These are phyloP conservation scores for Agrilus mali DNA, from an alignment of 2,888 invertebrate genomes.

Conservation along the genomic window DNA sequence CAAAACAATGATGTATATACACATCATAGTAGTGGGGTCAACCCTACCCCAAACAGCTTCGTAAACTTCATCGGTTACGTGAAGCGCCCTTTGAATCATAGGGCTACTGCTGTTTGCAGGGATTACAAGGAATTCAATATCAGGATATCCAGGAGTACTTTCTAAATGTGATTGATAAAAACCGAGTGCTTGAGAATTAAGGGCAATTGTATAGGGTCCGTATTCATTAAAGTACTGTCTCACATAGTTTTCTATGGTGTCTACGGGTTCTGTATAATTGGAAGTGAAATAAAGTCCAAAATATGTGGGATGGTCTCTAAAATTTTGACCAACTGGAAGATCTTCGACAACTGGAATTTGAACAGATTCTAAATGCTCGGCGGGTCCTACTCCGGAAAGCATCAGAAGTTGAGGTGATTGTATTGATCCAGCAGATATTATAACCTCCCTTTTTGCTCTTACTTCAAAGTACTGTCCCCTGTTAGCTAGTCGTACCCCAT, in stretches of 20 bases:
- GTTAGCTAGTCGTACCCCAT: constrained; percentile 42
- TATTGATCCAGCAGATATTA: constrained; percentile 64
- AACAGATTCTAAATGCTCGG: constrained; percentile 12
- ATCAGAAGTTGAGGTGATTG: constrained; percentile 33
- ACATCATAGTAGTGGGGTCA: constrained; percentile 11
- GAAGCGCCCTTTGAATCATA: constrained; percentile 4
- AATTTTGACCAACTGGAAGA: constrained; percentile 17
- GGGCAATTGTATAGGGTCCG: constrained; percentile 14
- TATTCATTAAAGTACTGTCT: constrained; percentile 13
- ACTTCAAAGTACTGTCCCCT: constrained; percentile 34
- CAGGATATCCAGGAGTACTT: constrained; percentile 6
- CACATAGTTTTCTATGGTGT: constrained; percentile 7
- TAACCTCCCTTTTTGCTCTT: constrained; percentile 51
- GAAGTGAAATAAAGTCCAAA: constrained; percentile 12
- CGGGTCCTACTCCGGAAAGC: constrained; percentile 23
- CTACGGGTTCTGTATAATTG: constrained; percentile 7
- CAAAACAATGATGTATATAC: constrained; percentile 14
- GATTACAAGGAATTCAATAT: constrained; percentile 11
- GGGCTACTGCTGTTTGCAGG: constrained; percentile 6
- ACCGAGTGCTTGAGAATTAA: constrained; percentile 8
- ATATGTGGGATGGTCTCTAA: constrained; percentile 20
- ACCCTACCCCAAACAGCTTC: constrained; percentile 3
- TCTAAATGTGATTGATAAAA: constrained; percentile 5
- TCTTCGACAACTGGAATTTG: constrained; percentile 16
- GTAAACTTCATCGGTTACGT: constrained; percentile 8